Base-by-base conservation (phyloP, 2,888 invertebrate genomes). In the Mycalesis mineus region DNA sequence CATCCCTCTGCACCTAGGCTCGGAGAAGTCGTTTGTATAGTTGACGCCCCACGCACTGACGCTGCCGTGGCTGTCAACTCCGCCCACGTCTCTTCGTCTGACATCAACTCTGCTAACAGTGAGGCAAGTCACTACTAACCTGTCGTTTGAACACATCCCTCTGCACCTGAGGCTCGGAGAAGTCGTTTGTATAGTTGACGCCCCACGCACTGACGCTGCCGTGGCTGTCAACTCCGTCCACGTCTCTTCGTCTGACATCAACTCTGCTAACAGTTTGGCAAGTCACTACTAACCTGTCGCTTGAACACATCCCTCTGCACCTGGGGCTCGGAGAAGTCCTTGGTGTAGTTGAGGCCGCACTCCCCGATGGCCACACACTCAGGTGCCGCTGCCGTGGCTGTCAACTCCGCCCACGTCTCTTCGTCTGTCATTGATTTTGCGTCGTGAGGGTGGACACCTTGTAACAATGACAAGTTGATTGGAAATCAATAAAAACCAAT, bases 351-450 rank as follows among this genome's bases (percentile, higher is more conserved):
- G 66, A 98, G 91, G 36, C 98, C 98, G 81, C 98, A 98, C 81
- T 97, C 97, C 15, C 98, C 98, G 40, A 98, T 92, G 2, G 97
- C 97, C 31, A 98, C 97, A 82, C 97, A 97, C 87, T 97, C 97
- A 2, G 94, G 93, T 73, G 96, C 96, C 52, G 91, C 90, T 14
- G 96, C 95, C 65, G 96, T 92, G 64, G 92, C 92, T 71, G 92
- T 91, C 57, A 97, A 86, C 74, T 96, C 95, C 41, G 92, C 91
- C 97, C 97, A 97, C 75, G 90, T 84, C 58, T 92, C 92, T 69
- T 94, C 94, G 62, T 94, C 93, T 47, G 92, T 91, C 86, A 93
- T 94, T 2, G 96, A 95, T 84, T 97, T 97, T 0, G 97, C 97
- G 88, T 97, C 97, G 82, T 97, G 97, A 1, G 97, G 97, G 87